Base-by-base conservation (phyloP, 1,140 invertebrate species). In the Cyclina sinensis region DNA sequence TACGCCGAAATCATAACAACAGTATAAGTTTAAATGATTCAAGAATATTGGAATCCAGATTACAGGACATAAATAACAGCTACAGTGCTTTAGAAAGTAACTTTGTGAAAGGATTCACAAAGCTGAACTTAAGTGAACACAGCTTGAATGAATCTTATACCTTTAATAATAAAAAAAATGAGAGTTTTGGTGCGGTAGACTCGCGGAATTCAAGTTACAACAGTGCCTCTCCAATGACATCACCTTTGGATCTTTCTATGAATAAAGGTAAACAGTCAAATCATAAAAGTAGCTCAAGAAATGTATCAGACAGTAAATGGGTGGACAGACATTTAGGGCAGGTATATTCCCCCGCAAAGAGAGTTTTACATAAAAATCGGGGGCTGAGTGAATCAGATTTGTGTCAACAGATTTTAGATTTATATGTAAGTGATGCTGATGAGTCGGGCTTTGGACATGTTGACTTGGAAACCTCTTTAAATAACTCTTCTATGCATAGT, bases 381-480 rank as follows among this genome's bases (percentile, higher is more conserved):
- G 80, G 80, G n/a, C 12, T 88, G 27, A 88, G 78, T 32, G 86
- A 88, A 27, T 74, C 39, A 21, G 86, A 88, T 43, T 51, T 88
- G 35, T 88, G 86, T 88, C 54, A 88, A 32, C 76, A 88, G 65
- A 88, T 88, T 74, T 48, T 88, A 46, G 62, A 88, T 32, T 65
- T 88, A 43, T 88, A 88, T 76, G 86, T 88, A 11, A 88, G 79
- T 82, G 86, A 88, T 59, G 86, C 51, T 24, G 79, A 83, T 43
- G 79, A 82, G 32, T 88, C 79, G 68, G 86, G 54, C 3, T 88
- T 57, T 62, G 79, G 48, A 27, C 11, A 27, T 2, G 32, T 32
- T 37, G 73, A 48, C 30, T 32, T 32, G 18, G 30, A 54, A 4
- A 27, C 12, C 18, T 4, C 24, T 9, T 24, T 54, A 0, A 54